Evolutionary conservation across 2,797 vertebrate species (phyloP).

Genomic region (Danio kyathit): DNA sequence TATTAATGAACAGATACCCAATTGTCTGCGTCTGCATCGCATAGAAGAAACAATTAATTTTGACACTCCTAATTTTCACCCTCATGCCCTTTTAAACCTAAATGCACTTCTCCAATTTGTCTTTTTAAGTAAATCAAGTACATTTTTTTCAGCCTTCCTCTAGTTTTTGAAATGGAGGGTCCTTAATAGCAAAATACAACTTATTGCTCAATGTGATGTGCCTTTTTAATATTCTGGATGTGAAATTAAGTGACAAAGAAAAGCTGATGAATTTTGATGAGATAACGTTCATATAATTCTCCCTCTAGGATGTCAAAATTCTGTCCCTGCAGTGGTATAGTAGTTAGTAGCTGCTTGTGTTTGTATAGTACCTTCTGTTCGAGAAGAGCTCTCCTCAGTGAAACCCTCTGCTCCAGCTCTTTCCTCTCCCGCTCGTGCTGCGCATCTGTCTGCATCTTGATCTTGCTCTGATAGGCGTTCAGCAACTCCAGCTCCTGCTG

Average conservation of each 20-base stretch:
- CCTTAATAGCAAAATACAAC: not conserved
- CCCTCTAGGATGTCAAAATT: not conserved
- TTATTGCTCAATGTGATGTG: not conserved
- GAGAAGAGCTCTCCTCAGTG: slow-evolving; percentile 92
- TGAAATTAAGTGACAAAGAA: not conserved
- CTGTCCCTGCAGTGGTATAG: not conserved
- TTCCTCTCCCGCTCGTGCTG: slow-evolving; percentile 96
- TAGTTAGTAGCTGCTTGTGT: too few relatives aligned
- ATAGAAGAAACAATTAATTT: too few relatives aligned
- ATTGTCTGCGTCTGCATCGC: too few relatives aligned
- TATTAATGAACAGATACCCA: too few relatives aligned
- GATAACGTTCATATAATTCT: not conserved
- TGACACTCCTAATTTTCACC: too few relatives aligned
- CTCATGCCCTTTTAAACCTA: too few relatives aligned
- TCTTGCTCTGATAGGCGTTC: slow-evolving; percentile 99
- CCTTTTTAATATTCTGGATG: not conserved
- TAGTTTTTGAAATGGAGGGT: not conserved
- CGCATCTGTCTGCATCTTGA: slow-evolving; percentile 98
- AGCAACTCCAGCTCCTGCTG: slow-evolving; percentile 98
- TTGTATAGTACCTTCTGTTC: slow-evolving; percentile 89
- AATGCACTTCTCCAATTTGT: too few relatives aligned
- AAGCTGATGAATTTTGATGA: too few relatives aligned
- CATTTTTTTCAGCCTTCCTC: not conserved
- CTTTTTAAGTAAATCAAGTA: not conserved
- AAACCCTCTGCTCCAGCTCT: slow-evolving; percentile 97